Conservation (phyloP, 64 coral and sea anemone genomes). For the Montipora capricornis region DNA sequence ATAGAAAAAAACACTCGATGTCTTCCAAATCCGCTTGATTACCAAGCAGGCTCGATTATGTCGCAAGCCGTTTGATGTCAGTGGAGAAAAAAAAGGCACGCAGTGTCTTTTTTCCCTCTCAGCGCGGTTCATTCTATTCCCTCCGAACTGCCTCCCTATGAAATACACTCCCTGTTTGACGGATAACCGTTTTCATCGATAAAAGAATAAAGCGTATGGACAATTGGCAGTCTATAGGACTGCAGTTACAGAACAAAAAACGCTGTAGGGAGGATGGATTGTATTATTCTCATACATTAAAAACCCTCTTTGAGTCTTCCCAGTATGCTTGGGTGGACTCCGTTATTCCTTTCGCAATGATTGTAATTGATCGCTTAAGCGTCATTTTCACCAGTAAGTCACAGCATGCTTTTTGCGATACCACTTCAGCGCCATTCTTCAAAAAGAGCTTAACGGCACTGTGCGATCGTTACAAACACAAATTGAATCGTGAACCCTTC, state of each 20-base stretch:
- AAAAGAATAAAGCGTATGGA: background rate
- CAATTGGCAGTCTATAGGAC: slow-evolving; percentile 20
- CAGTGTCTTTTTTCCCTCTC: background rate
- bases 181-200: background rate
- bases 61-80: slow-evolving; percentile 1
- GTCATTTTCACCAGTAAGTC: background rate
- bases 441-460: background rate
- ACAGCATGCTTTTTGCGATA: slow-evolving; percentile 9
- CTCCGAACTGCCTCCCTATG: background rate
- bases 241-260: background rate
- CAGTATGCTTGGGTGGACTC: background rate
- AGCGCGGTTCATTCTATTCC: too few species aligned
- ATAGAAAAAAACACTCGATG: slow-evolving; percentile 5
- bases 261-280: background rate
- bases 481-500: background rate
- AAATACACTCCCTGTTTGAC: background rate
- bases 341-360: background rate
- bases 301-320: background rate
- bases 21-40: background rate
- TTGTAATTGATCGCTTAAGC: too few species aligned
- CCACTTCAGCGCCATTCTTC: background rate
- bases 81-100: background rate
- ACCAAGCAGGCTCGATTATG: slow-evolving; percentile 27
- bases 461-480: background rate
- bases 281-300: slow-evolving; percentile 20